phyloP scores from a whole-genome alignment of 2,888 invertebrate genomes.

The Chouioia cunea region DNA sequence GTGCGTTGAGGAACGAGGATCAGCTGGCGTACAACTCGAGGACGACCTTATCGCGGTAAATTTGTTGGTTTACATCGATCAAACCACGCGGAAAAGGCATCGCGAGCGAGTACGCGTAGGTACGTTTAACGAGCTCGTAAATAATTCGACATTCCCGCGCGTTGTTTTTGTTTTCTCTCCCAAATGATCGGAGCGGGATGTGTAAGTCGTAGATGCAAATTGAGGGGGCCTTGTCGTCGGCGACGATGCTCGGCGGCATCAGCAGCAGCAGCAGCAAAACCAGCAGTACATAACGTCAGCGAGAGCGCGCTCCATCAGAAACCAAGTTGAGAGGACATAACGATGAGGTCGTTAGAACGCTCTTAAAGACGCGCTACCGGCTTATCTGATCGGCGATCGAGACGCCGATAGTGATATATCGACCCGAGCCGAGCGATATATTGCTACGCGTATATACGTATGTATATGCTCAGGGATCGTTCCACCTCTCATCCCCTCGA shows the following conservation, averaged over 20 bases:
- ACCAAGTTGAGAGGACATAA: constrained; percentile 27
- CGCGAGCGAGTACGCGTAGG: not conserved
- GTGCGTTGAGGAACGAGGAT: no score
- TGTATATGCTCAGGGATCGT: constrained; percentile 13
- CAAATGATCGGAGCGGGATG: not conserved
- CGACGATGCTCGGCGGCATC: no score
- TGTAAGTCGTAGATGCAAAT: constrained; percentile 41
- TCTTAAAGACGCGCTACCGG: constrained; percentile 33
- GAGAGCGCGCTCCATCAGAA: constrained; percentile 1
- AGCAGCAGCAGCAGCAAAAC: no score
- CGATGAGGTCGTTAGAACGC: constrained; percentile 41
- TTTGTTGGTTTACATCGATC: constrained; percentile 17
- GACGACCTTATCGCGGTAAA: constrained; percentile 13
- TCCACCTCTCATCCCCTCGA: constrained; percentile 11
- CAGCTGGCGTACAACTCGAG: not conserved
- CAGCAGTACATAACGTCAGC: constrained; percentile 17
- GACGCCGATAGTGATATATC: constrained; percentile 43
- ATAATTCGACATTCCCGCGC: constrained; percentile 24
- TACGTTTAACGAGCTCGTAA: constrained; percentile 37
- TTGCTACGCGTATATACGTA: no score
- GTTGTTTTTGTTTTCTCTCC: constrained; percentile 14
- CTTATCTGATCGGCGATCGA: constrained; percentile 42
- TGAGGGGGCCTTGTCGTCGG: constrained; percentile 20
- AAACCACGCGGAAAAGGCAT: constrained; percentile 10
- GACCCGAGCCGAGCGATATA: no score